These are phyloP conservation scores for Drosophila villosipedis DNA, from an alignment of 2,888 invertebrate species.

Conservation along the genomic window DNA sequence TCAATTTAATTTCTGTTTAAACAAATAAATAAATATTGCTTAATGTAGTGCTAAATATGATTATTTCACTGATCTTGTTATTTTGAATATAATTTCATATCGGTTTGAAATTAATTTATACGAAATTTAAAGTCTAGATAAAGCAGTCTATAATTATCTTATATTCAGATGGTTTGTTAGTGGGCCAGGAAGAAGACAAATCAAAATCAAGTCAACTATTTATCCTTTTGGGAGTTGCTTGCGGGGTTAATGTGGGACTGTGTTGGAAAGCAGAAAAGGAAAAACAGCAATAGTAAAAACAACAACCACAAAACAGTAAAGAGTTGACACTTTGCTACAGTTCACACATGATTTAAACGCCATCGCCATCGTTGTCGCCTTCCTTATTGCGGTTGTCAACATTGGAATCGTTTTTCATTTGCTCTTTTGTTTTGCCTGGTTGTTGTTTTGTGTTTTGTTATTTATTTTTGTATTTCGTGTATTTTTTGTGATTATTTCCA, in stretches of 20 bases:
- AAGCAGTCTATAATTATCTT: background rate
- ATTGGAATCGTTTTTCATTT: conserved; percentile 47
- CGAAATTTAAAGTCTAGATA: background rate
- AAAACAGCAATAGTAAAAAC: background rate
- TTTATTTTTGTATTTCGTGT: conserved; percentile 11
- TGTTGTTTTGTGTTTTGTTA: conserved; percentile 8
- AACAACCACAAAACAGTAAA: conserved; percentile 6
- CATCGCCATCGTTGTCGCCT: conserved; percentile 19
- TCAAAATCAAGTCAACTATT: background rate
- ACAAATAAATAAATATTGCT: background rate
- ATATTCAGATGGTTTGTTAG: background rate
- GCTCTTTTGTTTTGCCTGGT: conserved; percentile 8
- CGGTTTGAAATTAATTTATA: background rate
- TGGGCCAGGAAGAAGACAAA: background rate
- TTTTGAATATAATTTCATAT: background rate
- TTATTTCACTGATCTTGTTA: background rate
- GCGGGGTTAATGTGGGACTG: conserved; percentile 9
- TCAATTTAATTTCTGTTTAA: background rate
- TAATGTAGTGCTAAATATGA: background rate
- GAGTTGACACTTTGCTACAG: conserved; percentile 26
- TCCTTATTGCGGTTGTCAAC: conserved; percentile 44
- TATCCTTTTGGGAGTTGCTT: conserved; percentile 1
- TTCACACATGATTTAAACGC: conserved; percentile 21
- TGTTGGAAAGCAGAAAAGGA: background rate
- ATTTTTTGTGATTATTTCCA: conserved; percentile 34